Percentiles rank a stretch among this genome's conserved stretches.
phyloP scores from a whole-genome alignment of 2,113 vertebrate species.

The Eidolon helvum region DNA sequence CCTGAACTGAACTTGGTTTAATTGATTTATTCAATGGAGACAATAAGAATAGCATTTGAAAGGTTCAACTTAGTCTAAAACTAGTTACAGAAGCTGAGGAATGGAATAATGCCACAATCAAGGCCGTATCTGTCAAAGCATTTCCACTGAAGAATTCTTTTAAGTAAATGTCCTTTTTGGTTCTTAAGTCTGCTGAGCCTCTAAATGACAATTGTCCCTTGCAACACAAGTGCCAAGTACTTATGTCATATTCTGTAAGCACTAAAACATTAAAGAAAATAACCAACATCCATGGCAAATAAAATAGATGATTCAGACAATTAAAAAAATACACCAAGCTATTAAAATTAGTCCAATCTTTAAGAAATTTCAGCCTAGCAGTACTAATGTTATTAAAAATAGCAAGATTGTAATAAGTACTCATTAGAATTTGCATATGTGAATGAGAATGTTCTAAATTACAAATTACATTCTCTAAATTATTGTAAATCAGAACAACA shows the following conservation, averaged over 20 bases:
- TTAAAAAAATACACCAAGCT: constrained; percentile 79
- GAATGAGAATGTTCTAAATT: constrained; percentile 82
- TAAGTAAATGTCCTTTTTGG: constrained; percentile 16
- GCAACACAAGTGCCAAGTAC: constrained; percentile 26
- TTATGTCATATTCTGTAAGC: constrained; percentile 60
- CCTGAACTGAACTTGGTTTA: constrained; percentile 43
- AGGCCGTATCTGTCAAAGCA: background rate
- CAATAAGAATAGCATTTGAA: constrained; percentile 10
- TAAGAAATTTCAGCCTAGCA: constrained; percentile 75
- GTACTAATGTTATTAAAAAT: constrained; percentile 81
- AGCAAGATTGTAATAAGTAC: constrained; percentile 78
- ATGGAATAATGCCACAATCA: constrained; percentile 43
- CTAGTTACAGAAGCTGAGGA: background rate
- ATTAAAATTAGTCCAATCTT: constrained; percentile 82
- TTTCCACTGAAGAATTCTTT: constrained; percentile 12
- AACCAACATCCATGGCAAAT: constrained; percentile 69
- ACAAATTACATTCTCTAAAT: constrained; percentile 77
- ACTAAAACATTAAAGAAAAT: constrained; percentile 63
- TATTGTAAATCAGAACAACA: constrained; percentile 79
- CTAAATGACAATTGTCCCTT: constrained; percentile 63
- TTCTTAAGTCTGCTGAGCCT: background rate
- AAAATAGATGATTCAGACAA: constrained; percentile 78
- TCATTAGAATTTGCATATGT: constrained; percentile 83
- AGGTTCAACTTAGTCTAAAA: constrained; percentile 40
- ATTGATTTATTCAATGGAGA: constrained; percentile 48